Conservation (phyloP, 2,113 vertebrate genomes). For the Mola mola region DNA sequence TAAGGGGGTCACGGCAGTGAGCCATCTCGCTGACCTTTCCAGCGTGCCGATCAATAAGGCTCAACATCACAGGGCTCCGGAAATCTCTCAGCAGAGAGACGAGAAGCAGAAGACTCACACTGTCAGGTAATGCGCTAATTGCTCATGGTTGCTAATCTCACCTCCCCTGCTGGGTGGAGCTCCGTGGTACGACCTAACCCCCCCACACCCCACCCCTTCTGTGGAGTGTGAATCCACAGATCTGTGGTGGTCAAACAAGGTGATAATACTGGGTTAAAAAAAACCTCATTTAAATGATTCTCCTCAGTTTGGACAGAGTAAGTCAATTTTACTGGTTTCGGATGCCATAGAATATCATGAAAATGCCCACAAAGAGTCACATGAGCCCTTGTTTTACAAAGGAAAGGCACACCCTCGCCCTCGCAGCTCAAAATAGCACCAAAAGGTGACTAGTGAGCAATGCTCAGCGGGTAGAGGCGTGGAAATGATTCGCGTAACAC, state of each 20-base stretch:
- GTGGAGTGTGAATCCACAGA: slow-evolving; percentile 11
- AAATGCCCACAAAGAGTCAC: too few species aligned
- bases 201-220: slow-evolving; percentile 4
- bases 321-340: too few species aligned
- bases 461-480: slow-evolving; percentile 49
- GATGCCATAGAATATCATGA: too few species aligned
- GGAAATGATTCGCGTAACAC: slow-evolving; percentile 47
- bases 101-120: slow-evolving; percentile 67
- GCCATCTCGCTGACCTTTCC: slow-evolving; percentile 78
- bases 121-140: slow-evolving; percentile 77
- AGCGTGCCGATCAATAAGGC: slow-evolving; percentile 69
- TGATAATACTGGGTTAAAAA: neutral
- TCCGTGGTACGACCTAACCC: slow-evolving; percentile 27
- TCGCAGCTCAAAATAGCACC: too few species aligned
- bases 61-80: slow-evolving; percentile 73
- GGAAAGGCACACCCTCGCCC: too few species aligned
- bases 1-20: slow-evolving; percentile 45
- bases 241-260: slow-evolving; percentile 13
- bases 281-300: too few species aligned
- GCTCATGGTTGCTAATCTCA: slow-evolving; percentile 63
- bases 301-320: too few species aligned
- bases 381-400: too few species aligned
- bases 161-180: slow-evolving; percentile 47
- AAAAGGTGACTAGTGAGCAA: slow-evolving; percentile 62
- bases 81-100: slow-evolving; percentile 73